These are phyloP conservation scores for Romanogobio albipinnatus DNA, from an alignment of 2,113 vertebrate genomes.

Conservation along the genomic window DNA sequence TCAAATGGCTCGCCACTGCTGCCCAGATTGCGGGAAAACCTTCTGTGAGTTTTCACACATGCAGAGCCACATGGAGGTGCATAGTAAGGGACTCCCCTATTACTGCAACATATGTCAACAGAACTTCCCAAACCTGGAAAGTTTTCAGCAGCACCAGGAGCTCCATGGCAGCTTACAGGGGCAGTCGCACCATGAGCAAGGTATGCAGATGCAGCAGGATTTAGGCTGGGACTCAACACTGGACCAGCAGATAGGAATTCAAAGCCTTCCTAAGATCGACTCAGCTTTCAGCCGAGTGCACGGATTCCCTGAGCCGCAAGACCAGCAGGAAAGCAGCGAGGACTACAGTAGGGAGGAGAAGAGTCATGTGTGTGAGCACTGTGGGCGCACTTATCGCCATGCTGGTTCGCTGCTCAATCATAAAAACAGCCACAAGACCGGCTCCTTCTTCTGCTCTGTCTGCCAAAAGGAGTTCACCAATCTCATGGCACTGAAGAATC, in stretches of 20 bases:
- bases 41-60: slow-evolving; percentile 79
- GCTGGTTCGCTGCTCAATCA: slow-evolving; percentile 80
- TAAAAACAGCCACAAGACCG: slow-evolving; percentile 81
- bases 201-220: slow-evolving; percentile 18
- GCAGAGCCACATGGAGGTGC: slow-evolving; percentile 78
- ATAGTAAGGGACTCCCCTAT: slow-evolving; percentile 73
- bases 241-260: slow-evolving; percentile 64
- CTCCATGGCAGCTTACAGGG: slow-evolving; percentile 68
- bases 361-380: slow-evolving; percentile 78
- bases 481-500: slow-evolving; percentile 81
- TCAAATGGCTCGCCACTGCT: slow-evolving; percentile 79
- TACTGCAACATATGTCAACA: slow-evolving; percentile 80
- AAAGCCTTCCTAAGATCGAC: slow-evolving; percentile 57
- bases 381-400: slow-evolving; percentile 78
- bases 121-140: slow-evolving; percentile 75
- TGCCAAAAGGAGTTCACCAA: slow-evolving; percentile 81
- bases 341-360: slow-evolving; percentile 61
- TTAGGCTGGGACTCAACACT: slow-evolving; percentile 67
- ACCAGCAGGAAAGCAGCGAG: slow-evolving; percentile 41
- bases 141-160: slow-evolving; percentile 79
- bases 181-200: slow-evolving; percentile 51
- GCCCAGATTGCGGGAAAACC: slow-evolving; percentile 80
- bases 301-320: slow-evolving; percentile 51
- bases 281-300: slow-evolving; percentile 64
- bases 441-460: slow-evolving; percentile 75